These are phyloP conservation scores for Ganaspis brasiliensis DNA, from an alignment of 2,888 invertebrate species.

Conservation along the genomic window DNA sequence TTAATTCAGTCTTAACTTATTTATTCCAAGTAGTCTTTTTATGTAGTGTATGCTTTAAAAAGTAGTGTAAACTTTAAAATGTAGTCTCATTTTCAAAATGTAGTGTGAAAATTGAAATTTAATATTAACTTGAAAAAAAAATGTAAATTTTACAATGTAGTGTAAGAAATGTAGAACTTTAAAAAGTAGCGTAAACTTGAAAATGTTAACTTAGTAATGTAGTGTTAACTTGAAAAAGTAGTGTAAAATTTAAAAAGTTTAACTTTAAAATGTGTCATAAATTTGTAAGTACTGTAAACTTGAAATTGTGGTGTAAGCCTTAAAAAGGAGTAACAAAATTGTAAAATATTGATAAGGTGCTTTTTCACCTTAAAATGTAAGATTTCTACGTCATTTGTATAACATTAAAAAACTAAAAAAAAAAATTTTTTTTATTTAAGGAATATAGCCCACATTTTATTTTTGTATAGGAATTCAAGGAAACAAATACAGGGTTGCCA, in stretches of 20 bases:
- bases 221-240: not conserved
- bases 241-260: not conserved
- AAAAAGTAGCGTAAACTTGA: not conserved
- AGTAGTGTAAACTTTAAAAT: not conserved
- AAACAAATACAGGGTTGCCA: too few relatives aligned
- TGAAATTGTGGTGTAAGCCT: not conserved
- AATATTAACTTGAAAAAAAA: too few relatives aligned
- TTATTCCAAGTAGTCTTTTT: constrained; percentile 27
- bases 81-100: not conserved
- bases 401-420: constrained; percentile 11
- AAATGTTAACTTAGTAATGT: not conserved
- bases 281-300: not conserved
- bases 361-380: constrained; percentile 32
- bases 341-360: constrained; percentile 22
- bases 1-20: constrained; percentile 54
- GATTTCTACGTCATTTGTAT: not conserved
- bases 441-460: too few relatives aligned
- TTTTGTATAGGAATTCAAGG: too few relatives aligned
- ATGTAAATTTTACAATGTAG: too few relatives aligned
- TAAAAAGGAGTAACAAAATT: not conserved
- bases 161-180: not conserved
- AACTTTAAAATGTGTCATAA: not conserved
- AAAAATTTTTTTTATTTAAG: constrained; percentile 23
- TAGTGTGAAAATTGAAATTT: not conserved
- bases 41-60: constrained; percentile 34